phyloP scores from a whole-genome alignment of 2,888 invertebrate genomes.

The Dorcus parallelipipedus region DNA sequence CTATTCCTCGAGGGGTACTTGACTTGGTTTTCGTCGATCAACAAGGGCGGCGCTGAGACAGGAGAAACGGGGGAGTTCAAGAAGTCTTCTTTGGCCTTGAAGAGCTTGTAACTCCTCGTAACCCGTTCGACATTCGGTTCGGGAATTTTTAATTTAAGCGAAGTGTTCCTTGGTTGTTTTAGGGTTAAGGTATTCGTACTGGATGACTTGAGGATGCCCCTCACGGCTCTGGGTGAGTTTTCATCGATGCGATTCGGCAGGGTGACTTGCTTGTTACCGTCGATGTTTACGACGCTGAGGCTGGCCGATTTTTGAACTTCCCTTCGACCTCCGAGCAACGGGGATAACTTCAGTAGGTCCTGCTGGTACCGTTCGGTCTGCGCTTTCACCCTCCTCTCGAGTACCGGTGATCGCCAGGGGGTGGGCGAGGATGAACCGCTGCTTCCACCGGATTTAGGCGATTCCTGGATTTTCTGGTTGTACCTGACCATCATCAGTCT shows the following conservation, averaged over 20 bases:
- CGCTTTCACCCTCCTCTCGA: constrained; percentile 58
- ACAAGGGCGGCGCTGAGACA: constrained; percentile 23
- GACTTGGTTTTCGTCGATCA: constrained; percentile 21
- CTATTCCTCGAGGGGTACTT: constrained; percentile 42
- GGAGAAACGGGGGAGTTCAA: constrained; percentile 40
- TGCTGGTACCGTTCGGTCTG: constrained; percentile 52
- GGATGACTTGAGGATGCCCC: constrained; percentile 43
- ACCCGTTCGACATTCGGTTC: constrained; percentile 25
- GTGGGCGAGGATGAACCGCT: constrained; percentile 64
- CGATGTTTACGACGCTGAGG: constrained; percentile 40
- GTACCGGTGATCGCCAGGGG: constrained; percentile 62
- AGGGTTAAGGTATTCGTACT: constrained; percentile 36
- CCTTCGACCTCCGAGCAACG: constrained; percentile 46
- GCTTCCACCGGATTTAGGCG: constrained; percentile 46
- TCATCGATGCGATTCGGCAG: constrained; percentile 23
- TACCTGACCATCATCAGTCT: constrained; percentile 69
- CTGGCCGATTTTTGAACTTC: constrained; percentile 68
- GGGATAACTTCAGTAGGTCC: constrained; percentile 45
- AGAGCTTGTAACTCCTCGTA: constrained; percentile 58
- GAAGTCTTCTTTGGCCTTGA: constrained; percentile 71
- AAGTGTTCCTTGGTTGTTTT: constrained; percentile 25
- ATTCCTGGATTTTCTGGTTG: constrained; percentile 60
- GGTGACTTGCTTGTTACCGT: constrained; percentile 39
- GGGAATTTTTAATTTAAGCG: constrained; percentile 35
- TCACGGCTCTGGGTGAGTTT: constrained; percentile 21